Evolutionary conservation across 2,113 vertebrate genomes (phyloP).

Genomic region (Brachyhypopomus occidentalis): DNA sequence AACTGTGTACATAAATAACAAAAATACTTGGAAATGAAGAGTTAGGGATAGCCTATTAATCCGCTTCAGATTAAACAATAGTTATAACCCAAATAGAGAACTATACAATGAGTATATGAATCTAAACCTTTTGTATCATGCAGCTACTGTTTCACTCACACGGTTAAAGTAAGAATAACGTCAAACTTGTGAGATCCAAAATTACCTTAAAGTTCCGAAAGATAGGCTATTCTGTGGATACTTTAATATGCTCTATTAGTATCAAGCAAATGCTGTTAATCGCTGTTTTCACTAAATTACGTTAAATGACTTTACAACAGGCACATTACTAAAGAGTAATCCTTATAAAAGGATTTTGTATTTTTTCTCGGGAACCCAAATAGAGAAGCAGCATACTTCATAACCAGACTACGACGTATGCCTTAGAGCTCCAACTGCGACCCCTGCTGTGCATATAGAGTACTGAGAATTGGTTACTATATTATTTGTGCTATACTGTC

Average conservation of each 20-base stretch:
- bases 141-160: not conserved
- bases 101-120: no score
- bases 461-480: not conserved
- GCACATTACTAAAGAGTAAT: not conserved
- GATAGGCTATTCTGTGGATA: not conserved
- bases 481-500: no score
- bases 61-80: no score
- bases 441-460: conserved; percentile 1
- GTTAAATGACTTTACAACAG: not conserved
- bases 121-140: not conserved
- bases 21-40: no score
- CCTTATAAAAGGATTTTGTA: not conserved
- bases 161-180: not conserved
- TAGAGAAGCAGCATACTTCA: not conserved
- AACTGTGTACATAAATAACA: no score
- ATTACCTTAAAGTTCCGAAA: not conserved
- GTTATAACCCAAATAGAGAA: no score
- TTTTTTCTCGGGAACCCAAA: not conserved
- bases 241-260: not conserved
- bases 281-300: not conserved
- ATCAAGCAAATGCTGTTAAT: not conserved
- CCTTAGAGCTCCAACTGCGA: not conserved
- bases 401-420: not conserved
- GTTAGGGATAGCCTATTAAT: no score
- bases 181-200: not conserved